Conservation (phyloP, 2,888 invertebrate species). For the Clivina fossor region DNA sequence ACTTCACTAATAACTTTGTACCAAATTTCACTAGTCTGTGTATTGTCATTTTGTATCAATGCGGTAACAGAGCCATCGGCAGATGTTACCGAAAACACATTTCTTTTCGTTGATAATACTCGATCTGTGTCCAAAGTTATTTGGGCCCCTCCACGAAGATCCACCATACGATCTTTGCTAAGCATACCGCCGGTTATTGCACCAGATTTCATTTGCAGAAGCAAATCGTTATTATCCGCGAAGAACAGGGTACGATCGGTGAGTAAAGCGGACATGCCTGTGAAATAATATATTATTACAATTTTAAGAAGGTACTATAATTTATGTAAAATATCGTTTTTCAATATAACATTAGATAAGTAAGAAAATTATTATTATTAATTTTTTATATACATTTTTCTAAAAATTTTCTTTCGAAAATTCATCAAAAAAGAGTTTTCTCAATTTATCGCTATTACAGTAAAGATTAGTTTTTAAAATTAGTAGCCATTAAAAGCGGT, state of each 20-base stretch:
- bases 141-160: conserved; percentile 12
- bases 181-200: not conserved
- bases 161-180: conserved; percentile 10
- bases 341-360: too few species aligned
- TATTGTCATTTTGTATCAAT: conserved; percentile 25
- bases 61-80: conserved; percentile 10
- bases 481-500: too few species aligned
- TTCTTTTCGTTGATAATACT: conserved; percentile 15
- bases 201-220: conserved; percentile 19
- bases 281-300: too few species aligned
- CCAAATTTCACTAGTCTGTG: conserved; percentile 15
- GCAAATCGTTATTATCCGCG: conserved; percentile 8
- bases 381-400: too few species aligned
- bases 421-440: too few species aligned
- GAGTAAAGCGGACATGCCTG: conserved; percentile 21
- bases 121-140: conserved; percentile 18
- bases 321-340: too few species aligned
- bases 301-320: too few species aligned
- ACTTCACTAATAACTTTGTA: conserved; percentile 11
- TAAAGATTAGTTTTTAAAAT: too few species aligned
- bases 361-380: too few species aligned
- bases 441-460: too few species aligned
- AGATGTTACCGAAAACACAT: conserved; percentile 13
- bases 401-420: too few species aligned
- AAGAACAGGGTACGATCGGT: conserved; percentile 17